Evolutionary conservation across 2,113 vertebrate genomes (phyloP).

Genomic region (Tragelaphus buxtoni): DNA sequence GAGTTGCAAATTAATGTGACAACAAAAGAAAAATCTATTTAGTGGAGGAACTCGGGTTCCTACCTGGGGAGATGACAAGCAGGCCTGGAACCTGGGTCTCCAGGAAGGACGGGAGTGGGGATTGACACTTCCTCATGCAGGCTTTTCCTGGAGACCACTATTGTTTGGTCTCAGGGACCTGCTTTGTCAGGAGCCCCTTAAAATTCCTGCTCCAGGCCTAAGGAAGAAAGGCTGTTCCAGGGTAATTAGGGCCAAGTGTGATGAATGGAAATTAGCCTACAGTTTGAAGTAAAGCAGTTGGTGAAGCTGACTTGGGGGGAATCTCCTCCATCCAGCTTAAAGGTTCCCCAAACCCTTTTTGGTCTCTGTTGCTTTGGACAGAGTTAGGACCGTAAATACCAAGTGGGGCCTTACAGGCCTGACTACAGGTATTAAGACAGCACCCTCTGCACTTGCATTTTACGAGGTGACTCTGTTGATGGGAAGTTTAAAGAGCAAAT

Average conservation of each 20-base stretch:
- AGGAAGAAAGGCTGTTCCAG: constrained; percentile 63
- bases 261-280: constrained; percentile 65
- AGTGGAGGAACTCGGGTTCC: constrained; percentile 78
- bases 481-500: constrained; percentile 35
- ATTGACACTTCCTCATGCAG: neutral
- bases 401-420: neutral
- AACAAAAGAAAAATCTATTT: constrained; percentile 88
- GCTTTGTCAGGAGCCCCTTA: constrained; percentile 63
- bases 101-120: neutral
- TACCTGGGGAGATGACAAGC: constrained; percentile 79
- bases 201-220: constrained; percentile 60
- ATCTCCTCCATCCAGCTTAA: neutral
- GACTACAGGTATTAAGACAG: neutral
- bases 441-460: neutral
- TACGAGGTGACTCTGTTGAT: constrained; percentile 8
- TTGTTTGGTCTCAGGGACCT: constrained; percentile 46
- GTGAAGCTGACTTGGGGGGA: constrained; percentile 28
- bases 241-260: constrained; percentile 68
- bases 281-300: constrained; percentile 62
- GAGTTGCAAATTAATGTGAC: constrained; percentile 88
- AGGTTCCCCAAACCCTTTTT: constrained; percentile 50
- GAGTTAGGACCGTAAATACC: neutral
- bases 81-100: constrained; percentile 7
- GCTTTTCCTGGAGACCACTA: constrained; percentile 29
- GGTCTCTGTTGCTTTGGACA: constrained; percentile 16